Evolutionary conservation across 2,797 vertebrate species (phyloP).

Genomic region (Geotrypetes seraphini): DNA sequence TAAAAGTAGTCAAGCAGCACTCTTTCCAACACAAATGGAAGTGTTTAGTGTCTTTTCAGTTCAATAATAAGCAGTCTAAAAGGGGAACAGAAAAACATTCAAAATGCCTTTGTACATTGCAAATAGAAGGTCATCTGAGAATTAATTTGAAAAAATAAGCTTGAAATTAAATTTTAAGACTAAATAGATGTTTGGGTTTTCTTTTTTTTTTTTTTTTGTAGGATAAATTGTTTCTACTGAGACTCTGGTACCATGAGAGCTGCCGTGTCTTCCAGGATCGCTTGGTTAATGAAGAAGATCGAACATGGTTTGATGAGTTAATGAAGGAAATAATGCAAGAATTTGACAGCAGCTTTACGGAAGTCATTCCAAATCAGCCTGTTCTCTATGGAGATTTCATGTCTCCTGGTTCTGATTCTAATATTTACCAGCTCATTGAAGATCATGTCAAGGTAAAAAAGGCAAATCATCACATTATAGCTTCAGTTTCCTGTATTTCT

Average conservation of each 20-base stretch:
- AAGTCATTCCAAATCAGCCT: conserved; percentile 64
- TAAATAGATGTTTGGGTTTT: no score
- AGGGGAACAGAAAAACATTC: no score
- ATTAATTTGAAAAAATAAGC: no score
- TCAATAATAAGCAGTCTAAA: no score
- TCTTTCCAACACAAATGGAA: no score
- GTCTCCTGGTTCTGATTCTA: conserved; percentile 53
- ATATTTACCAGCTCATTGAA: conserved; percentile 63
- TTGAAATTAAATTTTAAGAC: no score
- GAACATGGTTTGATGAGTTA: conserved; percentile 68
- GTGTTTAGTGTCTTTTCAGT: no score
- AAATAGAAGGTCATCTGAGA: no score
- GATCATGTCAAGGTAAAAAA: conserved; percentile 61
- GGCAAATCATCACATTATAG: neutral
- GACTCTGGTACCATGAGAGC: conserved; percentile 84
- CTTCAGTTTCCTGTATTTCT: neutral
- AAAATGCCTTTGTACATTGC: no score
- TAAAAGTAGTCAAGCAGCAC: no score
- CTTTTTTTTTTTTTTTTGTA: no score
- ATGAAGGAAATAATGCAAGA: conserved; percentile 57
- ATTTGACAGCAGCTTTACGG: conserved; percentile 60
- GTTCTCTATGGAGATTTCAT: conserved; percentile 87
- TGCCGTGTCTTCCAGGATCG: conserved; percentile 81
- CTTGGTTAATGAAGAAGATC: conserved; percentile 71
- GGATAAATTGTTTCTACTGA: conserved; percentile 59